Base-by-base conservation (phyloP, 1,140 invertebrate species). In the Bombus pyrosoma region DNA sequence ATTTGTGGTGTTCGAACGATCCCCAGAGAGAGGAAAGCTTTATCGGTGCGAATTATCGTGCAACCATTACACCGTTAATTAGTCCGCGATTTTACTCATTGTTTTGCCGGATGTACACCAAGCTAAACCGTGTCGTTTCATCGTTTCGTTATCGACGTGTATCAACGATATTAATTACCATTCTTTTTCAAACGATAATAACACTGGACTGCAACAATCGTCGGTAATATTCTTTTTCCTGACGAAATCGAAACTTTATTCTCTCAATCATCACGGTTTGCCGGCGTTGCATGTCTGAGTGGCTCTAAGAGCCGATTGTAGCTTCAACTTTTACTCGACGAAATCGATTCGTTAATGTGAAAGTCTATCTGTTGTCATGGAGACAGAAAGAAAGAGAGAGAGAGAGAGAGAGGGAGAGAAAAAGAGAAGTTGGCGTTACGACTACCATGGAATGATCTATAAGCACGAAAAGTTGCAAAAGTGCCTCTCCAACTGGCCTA, bases 401-500 rank as follows among this genome's bases (percentile, higher is more conserved):
- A 28, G 57, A 59, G 22, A 57, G 53, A 25, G 53, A 25, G 53
- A 12, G 34, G 22, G 25, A 59, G 10, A 59, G 32, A 22, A 6
- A n/a, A 15, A 28, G 12, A 15, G 13, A 13, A 34, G 64, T 53
- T 83, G 3, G 13, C 37, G 64, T 43, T 68, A 43, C 43, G 34
- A 68, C 47, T 72, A 22, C 59, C 22, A 37, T 28, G 32, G 47
- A 78, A 71, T 77, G 74, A 78, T 78, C 74, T 78, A 83, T 75
- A 69, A 83, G 75, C 75, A 34, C 37, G 62, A 76, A 78, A 78
- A 83, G 82, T 83, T 83, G 47, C 22, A 47, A 47, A 68, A 83
- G 82, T 78, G 47, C 34, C 47, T 59, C 74, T 83, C 37, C 43
- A 32, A 22, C 18, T 57, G 62, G 43, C 59, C 64, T 59, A 41